Conservation (phyloP, 2,888 invertebrate species). For the Anaspis maculata region DNA sequence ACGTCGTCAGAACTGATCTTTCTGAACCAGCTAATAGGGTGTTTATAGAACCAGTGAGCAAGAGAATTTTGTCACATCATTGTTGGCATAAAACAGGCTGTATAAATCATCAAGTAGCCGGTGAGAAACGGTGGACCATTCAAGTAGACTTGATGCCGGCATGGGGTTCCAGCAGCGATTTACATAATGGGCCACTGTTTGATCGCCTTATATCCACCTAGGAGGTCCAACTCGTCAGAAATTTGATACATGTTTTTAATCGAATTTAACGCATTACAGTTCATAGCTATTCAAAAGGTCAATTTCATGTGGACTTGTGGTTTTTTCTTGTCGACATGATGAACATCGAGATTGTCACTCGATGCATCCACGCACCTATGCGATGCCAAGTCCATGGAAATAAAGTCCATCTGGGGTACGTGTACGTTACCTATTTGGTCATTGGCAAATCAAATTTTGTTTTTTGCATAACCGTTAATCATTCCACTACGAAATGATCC, state of each 20-base stretch:
- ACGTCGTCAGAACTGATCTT: no score
- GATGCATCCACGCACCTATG: no score
- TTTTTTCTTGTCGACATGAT: conserved; percentile 2
- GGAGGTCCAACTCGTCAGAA: conserved; percentile 40
- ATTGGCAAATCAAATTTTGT: no score
- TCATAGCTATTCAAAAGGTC: conserved; percentile 22
- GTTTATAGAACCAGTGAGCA: conserved; percentile 18
- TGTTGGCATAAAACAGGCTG: conserved; percentile 25
- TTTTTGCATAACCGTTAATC: no score
- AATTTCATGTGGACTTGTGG: conserved; percentile 15
- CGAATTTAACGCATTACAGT: conserved; percentile 41
- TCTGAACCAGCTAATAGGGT: conserved; percentile 2
- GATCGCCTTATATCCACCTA: conserved; percentile 29
- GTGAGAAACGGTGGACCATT: not conserved
- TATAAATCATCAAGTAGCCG: conserved; percentile 28
- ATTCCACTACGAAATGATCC: no score
- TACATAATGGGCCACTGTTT: conserved; percentile 15
- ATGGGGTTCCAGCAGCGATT: not conserved
- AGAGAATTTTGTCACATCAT: conserved; percentile 28
- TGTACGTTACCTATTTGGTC: no score
- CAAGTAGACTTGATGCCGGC: no score
- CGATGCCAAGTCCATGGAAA: no score
- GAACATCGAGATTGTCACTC: no score
- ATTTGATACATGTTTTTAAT: conserved; percentile 39
- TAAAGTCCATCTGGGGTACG: no score